Evolutionary conservation across 2,888 invertebrate genomes (phyloP).

Genomic region (Meta bourneti): DNA sequence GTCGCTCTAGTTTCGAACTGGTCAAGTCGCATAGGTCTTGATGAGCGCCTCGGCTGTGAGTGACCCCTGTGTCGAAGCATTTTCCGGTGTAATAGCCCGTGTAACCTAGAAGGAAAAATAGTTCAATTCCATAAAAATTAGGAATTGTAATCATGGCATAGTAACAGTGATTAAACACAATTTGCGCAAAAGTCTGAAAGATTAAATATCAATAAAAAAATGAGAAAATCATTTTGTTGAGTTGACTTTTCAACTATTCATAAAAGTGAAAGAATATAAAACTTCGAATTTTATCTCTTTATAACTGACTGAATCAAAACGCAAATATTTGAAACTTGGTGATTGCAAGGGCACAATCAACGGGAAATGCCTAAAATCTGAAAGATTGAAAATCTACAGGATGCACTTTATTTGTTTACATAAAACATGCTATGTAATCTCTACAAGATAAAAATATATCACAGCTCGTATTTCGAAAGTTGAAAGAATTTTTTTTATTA

Average conservation of each 20-base stretch:
- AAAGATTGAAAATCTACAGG: too few species aligned
- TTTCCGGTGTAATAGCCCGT: conserved; percentile 64
- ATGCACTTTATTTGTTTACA: too few species aligned
- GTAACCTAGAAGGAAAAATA: conserved; percentile 28
- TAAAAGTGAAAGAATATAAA: too few species aligned
- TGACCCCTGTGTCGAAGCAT: conserved; percentile 61
- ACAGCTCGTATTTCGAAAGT: too few species aligned
- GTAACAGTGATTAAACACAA: not conserved
- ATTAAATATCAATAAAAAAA: not conserved
- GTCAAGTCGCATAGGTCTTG: conserved; percentile 63
- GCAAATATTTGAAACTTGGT: too few species aligned
- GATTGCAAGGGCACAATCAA: too few species aligned
- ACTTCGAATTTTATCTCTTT: too few species aligned
- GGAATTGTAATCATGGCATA: not conserved
- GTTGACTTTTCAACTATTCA: not conserved
- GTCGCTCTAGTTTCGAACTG: conserved; percentile 49
- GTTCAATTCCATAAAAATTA: not conserved
- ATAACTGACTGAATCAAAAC: too few species aligned
- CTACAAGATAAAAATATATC: too few species aligned
- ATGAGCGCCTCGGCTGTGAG: conserved; percentile 46
- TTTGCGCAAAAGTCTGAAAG: not conserved
- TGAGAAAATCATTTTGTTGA: not conserved
- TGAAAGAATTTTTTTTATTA: too few species aligned
- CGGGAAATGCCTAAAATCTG: too few species aligned
- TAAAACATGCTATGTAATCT: too few species aligned